Evolutionary conservation across 2,888 invertebrate genomes (phyloP).

Genomic region (Tubiluchus corallicola): DNA sequence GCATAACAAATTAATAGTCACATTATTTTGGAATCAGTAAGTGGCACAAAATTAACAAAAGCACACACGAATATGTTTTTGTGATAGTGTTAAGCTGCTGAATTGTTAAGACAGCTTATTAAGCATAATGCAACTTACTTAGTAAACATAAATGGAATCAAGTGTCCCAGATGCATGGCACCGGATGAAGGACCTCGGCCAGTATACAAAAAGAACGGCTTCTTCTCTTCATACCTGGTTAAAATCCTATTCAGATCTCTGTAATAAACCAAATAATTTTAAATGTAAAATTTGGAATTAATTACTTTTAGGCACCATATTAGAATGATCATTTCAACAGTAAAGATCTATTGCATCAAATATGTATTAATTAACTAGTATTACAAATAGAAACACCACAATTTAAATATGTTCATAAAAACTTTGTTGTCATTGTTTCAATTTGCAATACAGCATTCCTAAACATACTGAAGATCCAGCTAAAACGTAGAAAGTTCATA

Average conservation of each 20-base stretch:
- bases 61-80: neutral
- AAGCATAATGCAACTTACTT: slow-evolving; percentile 42
- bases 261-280: slow-evolving; percentile 11
- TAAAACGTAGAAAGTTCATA: too few species aligned
- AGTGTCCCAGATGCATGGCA: slow-evolving; percentile 88
- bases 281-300: slow-evolving; percentile 6
- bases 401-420: too few species aligned
- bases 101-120: neutral
- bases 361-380: neutral
- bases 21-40: too few species aligned
- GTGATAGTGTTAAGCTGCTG: neutral
- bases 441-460: too few species aligned
- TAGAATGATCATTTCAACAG: too few species aligned
- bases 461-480: too few species aligned
- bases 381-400: too few species aligned
- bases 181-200: slow-evolving; percentile 66
- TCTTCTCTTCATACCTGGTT: slow-evolving; percentile 61
- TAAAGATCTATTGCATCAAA: too few species aligned
- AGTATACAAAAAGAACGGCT: slow-evolving; percentile 90
- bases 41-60: too few species aligned
- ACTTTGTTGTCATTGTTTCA: too few species aligned
- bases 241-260: slow-evolving; percentile 68
- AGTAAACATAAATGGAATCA: slow-evolving; percentile 89
- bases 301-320: too few species aligned
- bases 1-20: too few species aligned